A percentile compares a stretch with the other conserved stretches of the same genome.
phyloP scores from a whole-genome alignment of 2,797 vertebrate genomes.

The Siniperca undulata region DNA sequence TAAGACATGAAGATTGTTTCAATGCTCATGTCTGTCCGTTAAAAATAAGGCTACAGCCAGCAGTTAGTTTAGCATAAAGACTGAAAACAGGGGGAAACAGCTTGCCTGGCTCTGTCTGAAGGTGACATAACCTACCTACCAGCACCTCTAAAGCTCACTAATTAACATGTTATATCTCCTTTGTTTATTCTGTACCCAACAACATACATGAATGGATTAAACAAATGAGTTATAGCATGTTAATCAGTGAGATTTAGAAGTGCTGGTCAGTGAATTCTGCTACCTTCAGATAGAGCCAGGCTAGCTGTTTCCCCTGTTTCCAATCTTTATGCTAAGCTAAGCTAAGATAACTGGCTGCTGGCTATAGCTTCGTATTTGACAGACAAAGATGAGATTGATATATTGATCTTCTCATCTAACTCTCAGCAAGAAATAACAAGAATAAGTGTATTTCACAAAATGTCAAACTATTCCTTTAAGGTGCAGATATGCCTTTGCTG shows the following conservation, averaged over 20 bases:
- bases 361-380: background rate
- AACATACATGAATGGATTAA: background rate
- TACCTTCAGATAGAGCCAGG: background rate
- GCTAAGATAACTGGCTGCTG: background rate
- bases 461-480: background rate
- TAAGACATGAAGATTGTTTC: background rate
- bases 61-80: too few species aligned
- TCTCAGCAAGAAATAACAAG: background rate
- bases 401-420: background rate
- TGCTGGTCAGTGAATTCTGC: background rate
- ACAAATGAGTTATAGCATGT: background rate
- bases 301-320: background rate
- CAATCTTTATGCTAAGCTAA: background rate
- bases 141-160: background rate
- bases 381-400: background rate
- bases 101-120: background rate
- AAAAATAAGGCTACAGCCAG: too few species aligned
- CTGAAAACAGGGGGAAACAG: too few species aligned
- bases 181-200: background rate
- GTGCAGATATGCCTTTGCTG: background rate
- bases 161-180: background rate
- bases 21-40: background rate
- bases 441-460: conserved; percentile 6
- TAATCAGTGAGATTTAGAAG: background rate
- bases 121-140: background rate